Conservation (phyloP, 2,113 vertebrate genomes). For the Bothrops jararaca region DNA sequence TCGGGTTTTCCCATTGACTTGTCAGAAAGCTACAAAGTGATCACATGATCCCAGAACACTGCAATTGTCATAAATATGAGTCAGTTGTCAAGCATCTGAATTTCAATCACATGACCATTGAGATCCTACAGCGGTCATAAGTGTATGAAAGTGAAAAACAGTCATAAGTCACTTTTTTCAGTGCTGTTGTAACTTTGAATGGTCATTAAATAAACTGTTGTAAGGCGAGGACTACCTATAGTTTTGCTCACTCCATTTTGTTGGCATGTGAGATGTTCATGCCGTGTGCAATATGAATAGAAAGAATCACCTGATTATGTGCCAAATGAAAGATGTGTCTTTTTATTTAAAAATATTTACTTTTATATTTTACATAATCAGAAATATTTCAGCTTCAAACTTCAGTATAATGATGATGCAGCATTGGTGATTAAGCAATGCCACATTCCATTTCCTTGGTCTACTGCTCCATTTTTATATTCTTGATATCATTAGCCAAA, state of each 20-base stretch:
- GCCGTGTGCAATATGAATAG: not conserved
- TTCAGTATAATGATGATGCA: not conserved
- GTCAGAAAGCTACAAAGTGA: not conserved
- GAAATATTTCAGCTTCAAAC: not conserved
- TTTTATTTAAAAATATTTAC: not conserved
- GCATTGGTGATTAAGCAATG: not conserved
- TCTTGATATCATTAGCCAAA: not conserved
- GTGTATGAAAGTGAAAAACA: not conserved
- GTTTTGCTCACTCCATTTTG: not conserved
- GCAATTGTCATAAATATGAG: not conserved
- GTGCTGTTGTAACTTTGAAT: not conserved
- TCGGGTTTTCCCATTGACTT: not conserved
- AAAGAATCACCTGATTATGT: not conserved
- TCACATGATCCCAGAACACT: not conserved
- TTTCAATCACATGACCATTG: not conserved
- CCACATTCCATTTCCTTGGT: not conserved
- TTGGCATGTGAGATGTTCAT: not conserved
- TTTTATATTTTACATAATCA: not conserved
- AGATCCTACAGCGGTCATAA: not conserved
- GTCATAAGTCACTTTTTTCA: not conserved
- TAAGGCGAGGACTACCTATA: not conserved
- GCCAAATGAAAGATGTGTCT: not conserved
- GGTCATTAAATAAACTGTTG: not conserved
- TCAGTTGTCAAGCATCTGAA: not conserved
- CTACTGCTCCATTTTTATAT: not conserved